A percentile compares a stretch with the other conserved stretches of the same genome.
Evolutionary conservation across 2,797 vertebrate species (phyloP).

Genomic region (Chrosomus eos): DNA sequence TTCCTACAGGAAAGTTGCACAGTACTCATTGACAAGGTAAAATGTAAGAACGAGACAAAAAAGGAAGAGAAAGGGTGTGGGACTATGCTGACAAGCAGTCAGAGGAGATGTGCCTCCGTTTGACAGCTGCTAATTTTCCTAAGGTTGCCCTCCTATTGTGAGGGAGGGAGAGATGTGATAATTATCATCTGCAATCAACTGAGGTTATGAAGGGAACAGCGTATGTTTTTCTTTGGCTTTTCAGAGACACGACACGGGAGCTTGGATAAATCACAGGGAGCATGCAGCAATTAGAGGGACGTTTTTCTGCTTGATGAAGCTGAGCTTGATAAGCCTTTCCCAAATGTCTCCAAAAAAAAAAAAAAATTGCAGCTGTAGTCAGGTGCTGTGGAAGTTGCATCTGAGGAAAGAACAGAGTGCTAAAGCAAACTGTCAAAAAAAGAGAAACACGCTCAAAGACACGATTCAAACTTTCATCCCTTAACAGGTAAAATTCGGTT

Average conservation of each 20-base stretch:
- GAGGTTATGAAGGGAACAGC: slow-evolving; percentile 62
- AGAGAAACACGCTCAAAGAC: slow-evolving; percentile 1
- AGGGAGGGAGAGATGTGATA: slow-evolving; percentile 71
- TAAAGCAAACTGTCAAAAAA: slow-evolving; percentile 24
- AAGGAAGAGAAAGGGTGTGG: slow-evolving; percentile 3
- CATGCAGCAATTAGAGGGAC: slow-evolving; percentile 59
- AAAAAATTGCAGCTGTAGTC: slow-evolving; percentile 30
- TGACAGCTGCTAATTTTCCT: slow-evolving; percentile 72
- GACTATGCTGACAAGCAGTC: slow-evolving; percentile 70
- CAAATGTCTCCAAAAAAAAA: slow-evolving; percentile 12
- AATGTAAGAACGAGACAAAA: neutral
- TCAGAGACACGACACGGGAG: slow-evolving; percentile 46
- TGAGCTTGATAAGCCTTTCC: slow-evolving; percentile 51
- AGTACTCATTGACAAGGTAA: slow-evolving; percentile 13
- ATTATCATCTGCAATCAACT: slow-evolving; percentile 75
- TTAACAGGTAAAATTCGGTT: neutral
- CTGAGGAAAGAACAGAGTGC: neutral
- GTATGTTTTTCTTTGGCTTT: slow-evolving; percentile 46
- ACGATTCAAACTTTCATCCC: neutral
- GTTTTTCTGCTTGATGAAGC: slow-evolving; percentile 60
- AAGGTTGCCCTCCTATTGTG: slow-evolving; percentile 67
- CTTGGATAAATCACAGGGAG: slow-evolving; percentile 54
- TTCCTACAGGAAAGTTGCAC: slow-evolving; percentile 41
- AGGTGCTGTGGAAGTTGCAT: slow-evolving; percentile 25
- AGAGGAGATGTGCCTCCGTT: slow-evolving; percentile 67